Evolutionary conservation across 2,888 invertebrate species (phyloP).

Genomic region (Netelia inedita): DNA sequence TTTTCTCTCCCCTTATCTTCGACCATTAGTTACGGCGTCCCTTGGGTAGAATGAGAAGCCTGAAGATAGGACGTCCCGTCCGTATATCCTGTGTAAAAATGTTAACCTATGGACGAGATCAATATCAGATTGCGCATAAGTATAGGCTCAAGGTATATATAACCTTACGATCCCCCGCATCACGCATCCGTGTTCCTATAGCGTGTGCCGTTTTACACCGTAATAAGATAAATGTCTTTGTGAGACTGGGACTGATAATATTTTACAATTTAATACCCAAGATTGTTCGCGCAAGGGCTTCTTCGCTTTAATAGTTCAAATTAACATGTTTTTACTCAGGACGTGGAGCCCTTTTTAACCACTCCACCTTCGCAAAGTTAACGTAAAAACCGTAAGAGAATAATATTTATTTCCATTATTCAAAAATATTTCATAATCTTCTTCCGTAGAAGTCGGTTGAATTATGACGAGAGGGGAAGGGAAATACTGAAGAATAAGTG

Average conservation of each 20-base stretch:
- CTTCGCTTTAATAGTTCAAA: conserved; percentile 32
- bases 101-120: conserved; percentile 28
- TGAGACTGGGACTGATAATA: conserved; percentile 73
- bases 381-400: conserved; percentile 70
- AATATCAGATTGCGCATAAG: conserved; percentile 34
- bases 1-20: conserved; percentile 41
- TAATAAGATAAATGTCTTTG: conserved; percentile 67
- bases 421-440: conserved; percentile 83
- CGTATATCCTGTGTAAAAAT: conserved; percentile 30
- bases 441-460: conserved; percentile 76
- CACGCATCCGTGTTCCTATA: background rate
- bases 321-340: conserved; percentile 41
- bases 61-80: conserved; percentile 8
- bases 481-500: conserved; percentile 16
- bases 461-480: conserved; percentile 75
- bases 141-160: conserved; percentile 17
- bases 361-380: conserved; percentile 51
- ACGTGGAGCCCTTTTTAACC: conserved; percentile 1
- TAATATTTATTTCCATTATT: conserved; percentile 82
- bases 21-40: conserved; percentile 53
- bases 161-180: conserved; percentile 19
- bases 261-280: conserved; percentile 79
- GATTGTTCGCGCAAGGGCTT: conserved; percentile 77
- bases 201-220: conserved; percentile 28
- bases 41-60: conserved; percentile 32